A percentile compares a stretch with the other conserved stretches of the same genome.
These are phyloP conservation scores for Apocheima hispidaria DNA, from an alignment of 2,888 invertebrate species.

Conservation along the genomic window DNA sequence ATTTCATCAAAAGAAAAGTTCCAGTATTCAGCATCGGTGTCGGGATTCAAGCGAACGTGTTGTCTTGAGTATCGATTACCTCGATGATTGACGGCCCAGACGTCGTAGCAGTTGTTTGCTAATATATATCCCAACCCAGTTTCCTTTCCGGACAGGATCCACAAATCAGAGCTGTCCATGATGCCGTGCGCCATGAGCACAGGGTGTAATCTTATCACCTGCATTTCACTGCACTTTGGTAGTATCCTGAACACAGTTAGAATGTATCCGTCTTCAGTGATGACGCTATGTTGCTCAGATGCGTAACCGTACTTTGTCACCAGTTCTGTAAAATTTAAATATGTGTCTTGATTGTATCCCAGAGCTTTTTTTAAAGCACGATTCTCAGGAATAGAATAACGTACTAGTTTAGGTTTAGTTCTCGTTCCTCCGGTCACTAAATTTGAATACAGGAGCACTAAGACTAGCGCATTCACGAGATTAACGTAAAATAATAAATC, in stretches of 20 bases:
- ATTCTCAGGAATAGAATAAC: constrained; percentile 63
- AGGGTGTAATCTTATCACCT: constrained; percentile 50
- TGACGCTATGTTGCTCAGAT: constrained; percentile 61
- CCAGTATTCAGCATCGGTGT: constrained; percentile 78
- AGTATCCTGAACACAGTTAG: constrained; percentile 65
- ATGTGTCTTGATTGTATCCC: constrained; percentile 71
- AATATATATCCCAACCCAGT: constrained; percentile 67
- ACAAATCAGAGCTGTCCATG: constrained; percentile 64
- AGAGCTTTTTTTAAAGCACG: constrained; percentile 62
- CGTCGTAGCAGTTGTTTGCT: constrained; percentile 84
- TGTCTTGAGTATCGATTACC: constrained; percentile 87
- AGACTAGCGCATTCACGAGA: constrained; percentile 44
- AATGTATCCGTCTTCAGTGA: constrained; percentile 70
- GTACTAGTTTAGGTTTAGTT: constrained; percentile 51
- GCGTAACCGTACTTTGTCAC: constrained; percentile 63
- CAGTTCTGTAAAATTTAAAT: constrained; percentile 70
- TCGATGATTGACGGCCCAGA: constrained; percentile 78
- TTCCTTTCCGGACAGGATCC: constrained; percentile 62
- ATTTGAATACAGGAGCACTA: constrained; percentile 47
- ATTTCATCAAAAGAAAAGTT: constrained; percentile 89
- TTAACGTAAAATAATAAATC: constrained; percentile 41
- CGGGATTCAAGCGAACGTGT: constrained; percentile 79
- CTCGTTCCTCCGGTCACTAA: constrained; percentile 33
- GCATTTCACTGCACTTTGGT: constrained; percentile 54
- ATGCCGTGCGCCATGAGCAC: constrained; percentile 69